These are phyloP conservation scores for Hesperia comma DNA, from an alignment of 2,888 invertebrate species.

Conservation along the genomic window DNA sequence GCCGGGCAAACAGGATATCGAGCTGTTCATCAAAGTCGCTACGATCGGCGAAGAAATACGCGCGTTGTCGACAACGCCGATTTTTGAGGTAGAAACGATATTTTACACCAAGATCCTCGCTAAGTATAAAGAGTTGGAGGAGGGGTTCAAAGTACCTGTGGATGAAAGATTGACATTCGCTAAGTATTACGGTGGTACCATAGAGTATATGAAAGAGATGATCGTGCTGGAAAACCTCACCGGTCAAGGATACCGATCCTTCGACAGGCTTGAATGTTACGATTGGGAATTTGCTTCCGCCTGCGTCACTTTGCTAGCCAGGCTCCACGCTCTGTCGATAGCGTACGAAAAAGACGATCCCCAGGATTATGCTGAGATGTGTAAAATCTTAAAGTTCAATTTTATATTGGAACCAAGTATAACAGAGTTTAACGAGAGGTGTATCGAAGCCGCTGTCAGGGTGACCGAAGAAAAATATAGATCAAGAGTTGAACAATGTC, in stretches of 20 bases:
- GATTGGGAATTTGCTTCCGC: constrained; percentile 51
- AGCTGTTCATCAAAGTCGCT: constrained; percentile 48
- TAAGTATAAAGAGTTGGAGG: constrained; percentile 44
- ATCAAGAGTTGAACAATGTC: constrained; percentile 47
- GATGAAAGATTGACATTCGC: constrained; percentile 46
- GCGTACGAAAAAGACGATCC: constrained; percentile 52
- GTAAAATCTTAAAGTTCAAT: constrained; percentile 15
- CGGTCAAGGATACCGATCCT: constrained; percentile 43
- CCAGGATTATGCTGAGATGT: constrained; percentile 45
- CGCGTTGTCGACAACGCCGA: constrained; percentile 1
- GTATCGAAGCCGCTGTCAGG: constrained; percentile 40
- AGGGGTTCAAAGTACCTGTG: constrained; percentile 40
- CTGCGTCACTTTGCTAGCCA: constrained; percentile 49
- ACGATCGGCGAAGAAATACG: constrained; percentile 44
- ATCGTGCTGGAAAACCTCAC: constrained; percentile 50
- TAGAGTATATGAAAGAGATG: constrained; percentile 42
- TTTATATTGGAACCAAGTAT: constrained; percentile 30
- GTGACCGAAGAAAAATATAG: constrained; percentile 50
- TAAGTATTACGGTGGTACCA: constrained; percentile 44
- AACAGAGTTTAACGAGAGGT: constrained; percentile 33
- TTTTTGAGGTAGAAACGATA: constrained; percentile 44
- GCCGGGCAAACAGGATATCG: constrained; percentile 44
- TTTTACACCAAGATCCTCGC: constrained; percentile 46
- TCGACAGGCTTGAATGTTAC: constrained; percentile 46
- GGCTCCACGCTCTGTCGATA: constrained; percentile 58